phyloP scores from a whole-genome alignment of 1,140 invertebrate genomes.

The Apis laboriosa region DNA sequence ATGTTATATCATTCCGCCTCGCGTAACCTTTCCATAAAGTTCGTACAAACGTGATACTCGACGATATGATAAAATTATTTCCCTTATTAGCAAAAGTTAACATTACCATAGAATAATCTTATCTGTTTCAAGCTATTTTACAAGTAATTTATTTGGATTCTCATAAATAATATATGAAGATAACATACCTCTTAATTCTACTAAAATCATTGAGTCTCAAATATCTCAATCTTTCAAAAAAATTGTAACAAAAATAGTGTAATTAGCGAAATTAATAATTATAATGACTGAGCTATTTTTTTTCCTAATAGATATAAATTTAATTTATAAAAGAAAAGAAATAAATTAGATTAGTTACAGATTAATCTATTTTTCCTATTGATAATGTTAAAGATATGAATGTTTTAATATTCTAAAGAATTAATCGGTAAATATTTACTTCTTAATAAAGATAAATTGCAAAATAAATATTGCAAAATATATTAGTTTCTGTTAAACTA shows the following conservation, averaged over 20 bases:
- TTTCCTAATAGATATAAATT: background rate
- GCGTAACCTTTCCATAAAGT: background rate
- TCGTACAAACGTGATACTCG: background rate
- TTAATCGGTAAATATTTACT: background rate
- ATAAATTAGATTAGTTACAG: background rate
- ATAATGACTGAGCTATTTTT: background rate
- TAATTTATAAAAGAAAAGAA: background rate
- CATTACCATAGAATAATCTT: slow-evolving; percentile 1
- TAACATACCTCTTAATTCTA: background rate
- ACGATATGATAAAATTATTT: slow-evolving; percentile 9
- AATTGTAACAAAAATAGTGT: background rate
- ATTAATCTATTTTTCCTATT: background rate
- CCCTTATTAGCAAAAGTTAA: background rate
- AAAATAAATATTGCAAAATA: background rate
- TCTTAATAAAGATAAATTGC: background rate
- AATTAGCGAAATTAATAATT: background rate
- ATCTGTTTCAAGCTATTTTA: background rate
- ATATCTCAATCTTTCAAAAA: background rate
- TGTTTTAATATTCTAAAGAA: background rate
- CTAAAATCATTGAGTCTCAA: background rate
- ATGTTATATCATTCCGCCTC: background rate
- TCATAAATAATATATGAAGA: background rate
- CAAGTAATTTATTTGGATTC: background rate
- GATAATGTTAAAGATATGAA: background rate
- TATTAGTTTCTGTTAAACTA: background rate